Percentiles rank a stretch among this genome's conserved stretches.
These are phyloP conservation scores for Echinarachnius parma DNA, from an alignment of 53 echinoderm and acorn worm genomes.

Conservation along the genomic window DNA sequence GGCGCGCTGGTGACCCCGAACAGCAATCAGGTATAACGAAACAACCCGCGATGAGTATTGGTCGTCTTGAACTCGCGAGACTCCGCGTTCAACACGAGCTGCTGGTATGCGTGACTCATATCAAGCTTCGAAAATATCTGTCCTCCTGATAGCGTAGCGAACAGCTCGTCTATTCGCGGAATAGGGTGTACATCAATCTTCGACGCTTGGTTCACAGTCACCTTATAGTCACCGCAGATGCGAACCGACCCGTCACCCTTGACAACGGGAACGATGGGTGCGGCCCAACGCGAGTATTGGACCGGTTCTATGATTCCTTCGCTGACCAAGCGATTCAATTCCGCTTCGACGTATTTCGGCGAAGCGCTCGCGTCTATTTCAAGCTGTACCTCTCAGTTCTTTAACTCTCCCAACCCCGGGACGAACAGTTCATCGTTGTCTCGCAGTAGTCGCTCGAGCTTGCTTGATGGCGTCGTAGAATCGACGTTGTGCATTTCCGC, in stretches of 20 bases:
- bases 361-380: constrained; percentile 1
- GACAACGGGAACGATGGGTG: constrained; percentile 42
- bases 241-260: constrained; percentile 37
- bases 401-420: constrained; percentile 18
- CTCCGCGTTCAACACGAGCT: constrained; percentile 34
- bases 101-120: constrained; percentile 51
- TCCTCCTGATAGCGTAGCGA: constrained; percentile 44
- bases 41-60: constrained; percentile 45
- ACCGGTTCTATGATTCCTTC: constrained; percentile 42
- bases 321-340: constrained; percentile 38
- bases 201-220: constrained; percentile 39
- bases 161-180: constrained; percentile 38
- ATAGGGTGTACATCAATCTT: constrained; percentile 40
- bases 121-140: constrained; percentile 53
- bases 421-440: constrained; percentile 21
- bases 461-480: too few species aligned
- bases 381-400: constrained; percentile 20
- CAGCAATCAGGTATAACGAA: constrained; percentile 36
- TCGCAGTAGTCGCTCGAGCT: not conserved
- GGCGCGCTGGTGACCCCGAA: constrained; percentile 47
- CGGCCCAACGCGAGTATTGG: constrained; percentile 46
- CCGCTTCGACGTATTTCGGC: constrained; percentile 45
- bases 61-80: constrained; percentile 27
- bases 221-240: constrained; percentile 58
- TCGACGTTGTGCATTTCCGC: constrained; percentile 5